Percentiles rank a stretch among this genome's conserved stretches.
These are phyloP conservation scores for Hypanus sabinus DNA, from an alignment of 2,113 vertebrate species.

Conservation along the genomic window DNA sequence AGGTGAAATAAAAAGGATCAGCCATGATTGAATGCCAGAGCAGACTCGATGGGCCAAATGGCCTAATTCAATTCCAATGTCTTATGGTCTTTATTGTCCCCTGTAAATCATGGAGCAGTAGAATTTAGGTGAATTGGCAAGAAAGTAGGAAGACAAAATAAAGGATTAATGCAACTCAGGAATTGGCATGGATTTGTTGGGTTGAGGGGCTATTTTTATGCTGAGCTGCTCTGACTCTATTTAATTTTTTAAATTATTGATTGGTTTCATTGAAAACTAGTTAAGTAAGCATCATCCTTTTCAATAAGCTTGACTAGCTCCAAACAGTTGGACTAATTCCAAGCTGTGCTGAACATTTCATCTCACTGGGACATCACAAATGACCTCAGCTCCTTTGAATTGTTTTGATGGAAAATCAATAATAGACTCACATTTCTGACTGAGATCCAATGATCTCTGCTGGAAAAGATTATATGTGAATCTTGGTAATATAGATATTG, in stretches of 20 bases:
- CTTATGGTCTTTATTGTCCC: too few species aligned
- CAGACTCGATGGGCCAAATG: too few species aligned
- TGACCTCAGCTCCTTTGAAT: background rate
- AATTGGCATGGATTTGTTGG: too few species aligned
- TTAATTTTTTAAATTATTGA: background rate
- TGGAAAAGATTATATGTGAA: background rate
- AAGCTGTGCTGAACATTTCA: background rate
- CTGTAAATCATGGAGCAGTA: too few species aligned
- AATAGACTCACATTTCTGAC: background rate
- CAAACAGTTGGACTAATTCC: background rate
- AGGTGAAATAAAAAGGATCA: too few species aligned
- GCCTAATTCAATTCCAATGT: too few species aligned
- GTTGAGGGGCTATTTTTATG: too few species aligned
- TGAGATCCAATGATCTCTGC: background rate
- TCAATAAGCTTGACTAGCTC: background rate
- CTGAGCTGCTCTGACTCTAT: too few species aligned
- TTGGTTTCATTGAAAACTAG: background rate
- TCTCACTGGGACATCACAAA: background rate
- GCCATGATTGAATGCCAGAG: too few species aligned
- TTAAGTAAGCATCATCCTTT: background rate
- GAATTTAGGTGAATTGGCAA: too few species aligned
- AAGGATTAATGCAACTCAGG: too few species aligned
- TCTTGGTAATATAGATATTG: background rate
- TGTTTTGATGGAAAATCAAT: constrained; percentile 16
- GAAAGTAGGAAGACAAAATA: too few species aligned